Conservation (phyloP, 2,113 vertebrate genomes). For the Symphodus melops region DNA sequence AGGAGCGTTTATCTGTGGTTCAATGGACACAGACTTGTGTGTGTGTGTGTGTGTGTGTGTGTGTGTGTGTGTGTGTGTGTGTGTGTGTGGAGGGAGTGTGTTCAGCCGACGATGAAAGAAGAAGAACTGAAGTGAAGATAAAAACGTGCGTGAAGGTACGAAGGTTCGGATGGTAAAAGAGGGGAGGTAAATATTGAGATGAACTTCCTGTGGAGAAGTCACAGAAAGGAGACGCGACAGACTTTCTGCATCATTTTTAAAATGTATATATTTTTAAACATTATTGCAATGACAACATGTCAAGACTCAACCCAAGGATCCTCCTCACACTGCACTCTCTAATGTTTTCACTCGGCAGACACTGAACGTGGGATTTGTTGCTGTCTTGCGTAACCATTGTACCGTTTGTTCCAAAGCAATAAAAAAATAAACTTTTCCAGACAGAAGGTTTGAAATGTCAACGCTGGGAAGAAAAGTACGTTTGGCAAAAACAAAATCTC, state of each 20-base stretch:
- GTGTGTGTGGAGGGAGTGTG: slow-evolving; percentile 2
- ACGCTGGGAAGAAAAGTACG: neutral
- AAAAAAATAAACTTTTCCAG: neutral
- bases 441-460: neutral
- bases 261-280: too few relatives aligned
- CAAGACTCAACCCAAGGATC: too few relatives aligned
- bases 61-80: neutral
- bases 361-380: neutral
- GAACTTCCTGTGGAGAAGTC: neutral
- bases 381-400: neutral
- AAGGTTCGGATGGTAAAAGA: neutral
- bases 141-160: neutral
- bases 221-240: too few relatives aligned
- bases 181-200: neutral
- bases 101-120: neutral
- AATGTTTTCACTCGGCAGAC: neutral
- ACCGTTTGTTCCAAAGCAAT: neutral
- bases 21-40: slow-evolving; percentile 20
- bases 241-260: neutral
- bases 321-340: neutral
- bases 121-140: slow-evolving; percentile 1
- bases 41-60: neutral
- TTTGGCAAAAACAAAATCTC: neutral
- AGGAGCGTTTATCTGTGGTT: slow-evolving; percentile 32
- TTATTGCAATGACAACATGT: too few relatives aligned